Evolutionary conservation across 2,113 vertebrate genomes (phyloP).

Genomic region (Pandion haliaetus): DNA sequence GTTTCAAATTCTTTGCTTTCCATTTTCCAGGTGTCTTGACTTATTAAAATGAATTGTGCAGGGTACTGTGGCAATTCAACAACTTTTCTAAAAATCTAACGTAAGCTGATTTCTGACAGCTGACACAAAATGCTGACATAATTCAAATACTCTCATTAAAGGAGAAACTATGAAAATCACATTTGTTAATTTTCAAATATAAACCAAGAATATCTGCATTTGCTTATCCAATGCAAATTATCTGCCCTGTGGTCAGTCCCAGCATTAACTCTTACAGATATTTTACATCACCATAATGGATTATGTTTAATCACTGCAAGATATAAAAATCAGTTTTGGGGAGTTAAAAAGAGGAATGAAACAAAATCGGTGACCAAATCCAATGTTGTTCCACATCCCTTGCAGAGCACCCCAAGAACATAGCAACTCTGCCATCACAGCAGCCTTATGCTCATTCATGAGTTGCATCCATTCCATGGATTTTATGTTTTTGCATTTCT

Average conservation of each 20-base stretch:
- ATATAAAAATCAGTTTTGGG: neutral
- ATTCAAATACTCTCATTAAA: neutral
- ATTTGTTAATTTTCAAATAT: slow-evolving; percentile 28
- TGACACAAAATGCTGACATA: neutral
- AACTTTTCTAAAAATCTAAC: neutral
- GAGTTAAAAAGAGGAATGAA: neutral
- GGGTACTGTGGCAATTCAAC: neutral
- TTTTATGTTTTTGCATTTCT: neutral
- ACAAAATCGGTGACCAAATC: neutral
- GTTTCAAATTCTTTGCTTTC: neutral
- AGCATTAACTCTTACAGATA: neutral
- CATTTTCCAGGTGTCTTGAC: neutral
- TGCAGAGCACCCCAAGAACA: neutral
- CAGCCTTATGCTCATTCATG: neutral
- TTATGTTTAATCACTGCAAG: neutral
- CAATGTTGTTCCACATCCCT: neutral
- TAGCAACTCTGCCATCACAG: neutral
- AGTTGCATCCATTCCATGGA: neutral
- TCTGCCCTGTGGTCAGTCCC: neutral
- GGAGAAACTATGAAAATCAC: neutral
- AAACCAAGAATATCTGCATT: neutral
- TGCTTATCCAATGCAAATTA: neutral
- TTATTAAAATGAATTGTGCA: neutral
- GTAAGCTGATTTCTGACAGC: neutral
- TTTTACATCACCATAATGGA: neutral